phyloP scores from a whole-genome alignment of 2,113 vertebrate genomes.

The Psilopogon haemacephalus region DNA sequence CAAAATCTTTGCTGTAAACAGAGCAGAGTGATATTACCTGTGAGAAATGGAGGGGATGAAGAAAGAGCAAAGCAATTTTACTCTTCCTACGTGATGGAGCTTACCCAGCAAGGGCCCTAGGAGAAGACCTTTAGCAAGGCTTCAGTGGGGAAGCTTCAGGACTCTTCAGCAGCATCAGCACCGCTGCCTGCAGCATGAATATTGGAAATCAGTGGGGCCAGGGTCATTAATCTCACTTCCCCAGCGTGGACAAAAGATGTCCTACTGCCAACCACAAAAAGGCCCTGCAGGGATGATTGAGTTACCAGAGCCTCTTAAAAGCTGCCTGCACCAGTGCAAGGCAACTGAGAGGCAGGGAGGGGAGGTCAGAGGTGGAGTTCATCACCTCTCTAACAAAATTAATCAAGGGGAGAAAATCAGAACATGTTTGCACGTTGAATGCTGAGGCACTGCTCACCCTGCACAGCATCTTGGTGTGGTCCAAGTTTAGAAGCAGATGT shows the following conservation, averaged over 20 bases:
- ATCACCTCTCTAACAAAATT: constrained; percentile 47
- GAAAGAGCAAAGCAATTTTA: neutral
- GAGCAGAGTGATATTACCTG: too few species aligned
- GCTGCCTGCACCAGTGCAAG: constrained; percentile 2
- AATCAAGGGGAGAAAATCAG: constrained; percentile 43
- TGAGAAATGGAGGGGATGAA: neutral
- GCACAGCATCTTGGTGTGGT: neutral
- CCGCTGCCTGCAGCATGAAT: neutral
- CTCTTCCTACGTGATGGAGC: accelerated
- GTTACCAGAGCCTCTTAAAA: constrained; percentile 16
- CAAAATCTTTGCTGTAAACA: neutral
- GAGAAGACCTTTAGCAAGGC: neutral
- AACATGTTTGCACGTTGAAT: neutral
- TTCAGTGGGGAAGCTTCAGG: neutral
- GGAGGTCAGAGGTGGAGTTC: constrained; percentile 50
- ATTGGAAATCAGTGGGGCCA: neutral
- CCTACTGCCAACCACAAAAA: neutral
- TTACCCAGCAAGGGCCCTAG: neutral
- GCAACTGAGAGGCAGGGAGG: neutral
- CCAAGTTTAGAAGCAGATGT: neutral
- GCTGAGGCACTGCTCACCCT: neutral
- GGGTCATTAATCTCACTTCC: constrained; percentile 10
- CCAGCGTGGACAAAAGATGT: neutral
- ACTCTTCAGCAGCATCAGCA: neutral
- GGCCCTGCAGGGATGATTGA: constrained; percentile 19